Base-by-base conservation (phyloP, 1,140 invertebrate genomes). In the Drosophila paulistorum region DNA sequence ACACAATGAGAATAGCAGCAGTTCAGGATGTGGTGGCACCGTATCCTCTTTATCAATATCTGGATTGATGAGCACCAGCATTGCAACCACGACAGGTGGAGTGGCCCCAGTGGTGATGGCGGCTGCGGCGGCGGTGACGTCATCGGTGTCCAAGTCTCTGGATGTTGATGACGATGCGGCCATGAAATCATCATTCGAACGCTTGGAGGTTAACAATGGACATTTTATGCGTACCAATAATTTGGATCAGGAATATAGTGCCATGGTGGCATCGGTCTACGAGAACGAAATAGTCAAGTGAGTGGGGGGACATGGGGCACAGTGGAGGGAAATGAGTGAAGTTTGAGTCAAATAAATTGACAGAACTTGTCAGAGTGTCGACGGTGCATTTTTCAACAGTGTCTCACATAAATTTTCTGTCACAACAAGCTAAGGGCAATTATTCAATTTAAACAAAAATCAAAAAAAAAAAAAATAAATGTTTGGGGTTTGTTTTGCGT, bases 251-350 rank as follows among this genome's bases (percentile, higher is more conserved):
- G 82, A 91, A 42, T 91, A 91, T 65, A 91, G 89, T 51, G 90
- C 87, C 7, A 90, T 91, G 85, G 89, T 91, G 59, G 85, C 89
- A 10, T 81, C 85, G 20, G 82, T 84, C 54, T 91, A 84, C 70
- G 74, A 87, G 55, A 83, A 79, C 39, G 85, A 91, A 55, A 66
- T 74, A 55, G 74, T 80, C 68, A 80, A 87, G 90, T 91, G 74
- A 85, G 77, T 79, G 30, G 59, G 59, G 14, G 37, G 10, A 1
- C 11, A 1, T 7, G 45, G 45, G 14, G 45, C 42, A 14, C 6
- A 7, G 45, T 6, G 45, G 17, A 20, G 39, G 51, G 10, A 33
- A 39, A 41, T 20, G 54, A 48, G 9, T 51, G 45, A 51, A 51
- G 45, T 51, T 51, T 72, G 71, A 65, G 62, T 74, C 51, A 57